Percentiles rank a stretch among this genome's conserved stretches.
Conservation (phyloP, 1,140 invertebrate species). For the Apis florea region DNA sequence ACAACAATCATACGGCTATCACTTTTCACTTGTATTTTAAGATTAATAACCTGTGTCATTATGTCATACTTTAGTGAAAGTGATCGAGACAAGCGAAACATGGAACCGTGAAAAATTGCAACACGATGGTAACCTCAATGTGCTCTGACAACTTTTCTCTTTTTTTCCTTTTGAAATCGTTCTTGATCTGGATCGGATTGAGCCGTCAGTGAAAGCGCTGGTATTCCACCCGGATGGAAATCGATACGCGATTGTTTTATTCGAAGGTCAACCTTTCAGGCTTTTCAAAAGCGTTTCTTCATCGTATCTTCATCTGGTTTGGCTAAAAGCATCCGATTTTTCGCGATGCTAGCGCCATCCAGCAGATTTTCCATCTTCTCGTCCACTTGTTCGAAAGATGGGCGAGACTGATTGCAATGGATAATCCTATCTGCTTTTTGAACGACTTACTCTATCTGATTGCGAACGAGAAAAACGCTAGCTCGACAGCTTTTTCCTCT, state of each 20-base stretch:
- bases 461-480: not conserved
- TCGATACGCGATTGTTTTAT: slow-evolving; percentile 69
- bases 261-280: slow-evolving; percentile 62
- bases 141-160: slow-evolving; percentile 6
- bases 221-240: slow-evolving; percentile 76
- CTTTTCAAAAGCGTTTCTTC: slow-evolving; percentile 2
- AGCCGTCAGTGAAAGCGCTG: slow-evolving; percentile 75
- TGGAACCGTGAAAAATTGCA: slow-evolving; percentile 45
- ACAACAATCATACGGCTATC: too few species aligned
- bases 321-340: slow-evolving; percentile 59
- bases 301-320: slow-evolving; percentile 51
- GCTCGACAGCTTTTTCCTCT: not conserved
- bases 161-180: not conserved
- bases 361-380: slow-evolving; percentile 39
- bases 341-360: slow-evolving; percentile 49
- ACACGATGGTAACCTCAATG: slow-evolving; percentile 51
- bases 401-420: slow-evolving; percentile 24
- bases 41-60: slow-evolving; percentile 37
- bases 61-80: slow-evolving; percentile 21
- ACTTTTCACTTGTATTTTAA: too few species aligned
- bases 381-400: slow-evolving; percentile 37
- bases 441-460: slow-evolving; percentile 36
- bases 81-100: not conserved
- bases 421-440: slow-evolving; percentile 31
- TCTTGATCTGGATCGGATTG: slow-evolving; percentile 67